These are phyloP conservation scores for Microtus pennsylvanicus DNA, from an alignment of 2,113 vertebrate genomes.

Conservation along the genomic window DNA sequence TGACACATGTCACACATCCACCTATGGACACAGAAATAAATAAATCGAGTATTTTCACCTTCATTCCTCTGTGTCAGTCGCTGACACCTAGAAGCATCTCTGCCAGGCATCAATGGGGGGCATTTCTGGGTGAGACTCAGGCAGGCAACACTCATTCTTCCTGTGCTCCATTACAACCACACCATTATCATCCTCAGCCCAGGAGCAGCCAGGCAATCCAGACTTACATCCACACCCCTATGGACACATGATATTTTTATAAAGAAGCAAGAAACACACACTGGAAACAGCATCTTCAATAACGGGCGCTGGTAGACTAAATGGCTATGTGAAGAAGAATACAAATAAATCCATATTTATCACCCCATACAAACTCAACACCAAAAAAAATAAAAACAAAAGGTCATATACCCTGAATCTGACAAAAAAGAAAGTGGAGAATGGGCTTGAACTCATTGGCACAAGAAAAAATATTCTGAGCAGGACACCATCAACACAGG, in stretches of 20 bases:
- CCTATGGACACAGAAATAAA: neutral
- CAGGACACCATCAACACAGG: neutral
- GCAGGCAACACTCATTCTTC: neutral
- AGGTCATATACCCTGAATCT: neutral
- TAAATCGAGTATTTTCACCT: neutral
- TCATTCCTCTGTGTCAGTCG: neutral
- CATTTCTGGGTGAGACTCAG: neutral
- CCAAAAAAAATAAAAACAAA: neutral
- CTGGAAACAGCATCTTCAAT: neutral
- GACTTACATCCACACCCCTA: neutral
- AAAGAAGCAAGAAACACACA: neutral
- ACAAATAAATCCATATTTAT: neutral
- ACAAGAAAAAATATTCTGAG: neutral
- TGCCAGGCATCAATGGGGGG: neutral
- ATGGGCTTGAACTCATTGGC: neutral
- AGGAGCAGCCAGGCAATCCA: neutral
- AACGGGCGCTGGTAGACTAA: neutral
- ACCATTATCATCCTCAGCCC: neutral
- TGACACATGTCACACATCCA: neutral
- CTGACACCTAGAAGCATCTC: neutral
- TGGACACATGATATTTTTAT: neutral
- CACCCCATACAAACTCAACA: neutral
- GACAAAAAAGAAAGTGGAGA: neutral
- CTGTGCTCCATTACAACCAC: no score
- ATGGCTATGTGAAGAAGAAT: neutral